These are phyloP conservation scores for Cassiopea xamachana DNA, from an alignment of 30 jellyfish, hydroid and myxozoan genomes.

Conservation along the genomic window DNA sequence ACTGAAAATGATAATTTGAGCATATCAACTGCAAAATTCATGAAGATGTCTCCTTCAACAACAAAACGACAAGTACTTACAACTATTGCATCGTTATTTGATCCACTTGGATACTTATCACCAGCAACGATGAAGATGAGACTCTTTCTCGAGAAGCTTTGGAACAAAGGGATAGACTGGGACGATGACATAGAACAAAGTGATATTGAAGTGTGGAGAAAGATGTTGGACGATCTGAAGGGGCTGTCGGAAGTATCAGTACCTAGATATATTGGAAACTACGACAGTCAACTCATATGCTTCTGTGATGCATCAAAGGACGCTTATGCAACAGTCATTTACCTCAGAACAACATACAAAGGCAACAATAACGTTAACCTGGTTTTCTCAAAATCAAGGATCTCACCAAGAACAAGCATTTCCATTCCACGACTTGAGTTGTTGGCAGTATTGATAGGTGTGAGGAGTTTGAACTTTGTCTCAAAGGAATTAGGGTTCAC, in stretches of 20 bases:
- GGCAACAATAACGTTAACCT: not conserved
- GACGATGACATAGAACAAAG: constrained; percentile 24
- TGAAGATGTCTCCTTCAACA: not conserved
- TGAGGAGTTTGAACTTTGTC: constrained; percentile 18
- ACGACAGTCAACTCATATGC: constrained; percentile 5
- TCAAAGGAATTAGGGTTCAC: not conserved
- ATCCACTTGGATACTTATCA: constrained; percentile 37
- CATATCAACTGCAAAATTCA: constrained; percentile 13
- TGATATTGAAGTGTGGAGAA: not conserved
- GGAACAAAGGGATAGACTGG: constrained; percentile 41
- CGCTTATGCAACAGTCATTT: constrained; percentile 22
- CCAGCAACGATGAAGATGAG: constrained; percentile 24
- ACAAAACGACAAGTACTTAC: constrained; percentile 57
- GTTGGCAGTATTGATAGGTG: constrained; percentile 27
- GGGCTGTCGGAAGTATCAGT: not conserved
- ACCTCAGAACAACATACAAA: not conserved
- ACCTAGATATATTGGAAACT: constrained; percentile 42
- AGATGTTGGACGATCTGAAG: not conserved
- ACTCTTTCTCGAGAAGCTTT: constrained; percentile 33
- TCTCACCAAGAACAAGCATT: constrained; percentile 1
- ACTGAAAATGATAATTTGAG: constrained; percentile 5
- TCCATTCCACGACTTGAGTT: constrained; percentile 32
- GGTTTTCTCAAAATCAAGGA: constrained; percentile 15
- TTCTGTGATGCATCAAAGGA: constrained; percentile 47
- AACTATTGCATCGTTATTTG: constrained; percentile 32